These are phyloP conservation scores for Siderastrea radians DNA, from an alignment of 92 coral and sea anemone genomes.

Conservation along the genomic window DNA sequence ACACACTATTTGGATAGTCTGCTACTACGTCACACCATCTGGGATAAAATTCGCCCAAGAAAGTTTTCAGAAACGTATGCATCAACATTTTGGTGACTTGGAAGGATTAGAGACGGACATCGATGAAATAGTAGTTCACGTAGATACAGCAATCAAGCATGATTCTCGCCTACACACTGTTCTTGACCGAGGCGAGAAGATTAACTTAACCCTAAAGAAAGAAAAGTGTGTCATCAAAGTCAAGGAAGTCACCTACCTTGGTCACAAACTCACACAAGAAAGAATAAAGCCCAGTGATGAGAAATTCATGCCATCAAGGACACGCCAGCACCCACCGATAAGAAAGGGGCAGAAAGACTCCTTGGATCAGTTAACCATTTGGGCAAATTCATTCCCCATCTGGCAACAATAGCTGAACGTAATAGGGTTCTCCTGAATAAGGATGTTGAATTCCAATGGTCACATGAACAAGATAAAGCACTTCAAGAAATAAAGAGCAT, in stretches of 20 bases:
- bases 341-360: background rate
- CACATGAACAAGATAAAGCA: no score
- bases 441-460: no score
- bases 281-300: background rate
- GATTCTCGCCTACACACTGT: slow-evolving; percentile 1
- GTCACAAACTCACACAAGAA: background rate
- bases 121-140: slow-evolving; percentile 20
- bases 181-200: background rate
- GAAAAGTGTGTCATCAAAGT: slow-evolving; percentile 33
- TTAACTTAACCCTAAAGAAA: slow-evolving; percentile 20
- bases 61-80: slow-evolving; percentile 48
- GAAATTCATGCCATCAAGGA: background rate
- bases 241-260: background rate
- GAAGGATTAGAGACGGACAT: slow-evolving; percentile 14
- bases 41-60: slow-evolving; percentile 54
- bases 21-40: slow-evolving; percentile 46
- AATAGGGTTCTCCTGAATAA: no score
- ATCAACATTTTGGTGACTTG: slow-evolving; percentile 40
- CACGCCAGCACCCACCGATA: background rate
- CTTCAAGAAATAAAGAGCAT: background rate
- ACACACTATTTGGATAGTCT: slow-evolving; percentile 25
- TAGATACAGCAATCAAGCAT: no score
- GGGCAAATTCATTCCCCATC: background rate
- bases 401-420: background rate
- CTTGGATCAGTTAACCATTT: background rate